Conservation (phyloP, 1,140 invertebrate genomes). For the Akabosia matsudoensis region DNA sequence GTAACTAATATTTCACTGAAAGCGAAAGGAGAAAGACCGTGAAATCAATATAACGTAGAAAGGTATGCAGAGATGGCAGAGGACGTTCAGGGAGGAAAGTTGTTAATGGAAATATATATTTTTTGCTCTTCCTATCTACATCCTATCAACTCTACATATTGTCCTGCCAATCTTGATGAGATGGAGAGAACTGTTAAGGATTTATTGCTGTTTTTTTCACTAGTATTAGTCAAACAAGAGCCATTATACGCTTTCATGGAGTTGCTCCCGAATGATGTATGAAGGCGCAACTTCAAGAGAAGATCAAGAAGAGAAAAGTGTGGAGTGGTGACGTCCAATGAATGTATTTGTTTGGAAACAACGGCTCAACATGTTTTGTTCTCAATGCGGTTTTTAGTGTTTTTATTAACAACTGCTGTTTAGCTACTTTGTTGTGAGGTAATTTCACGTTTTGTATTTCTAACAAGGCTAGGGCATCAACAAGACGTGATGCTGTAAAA, state of each 20-base stretch:
- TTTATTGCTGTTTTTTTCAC: slow-evolving; percentile 21
- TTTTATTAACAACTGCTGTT: background rate
- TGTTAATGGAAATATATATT: slow-evolving; percentile 21
- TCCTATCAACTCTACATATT: slow-evolving; percentile 22
- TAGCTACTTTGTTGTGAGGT: background rate
- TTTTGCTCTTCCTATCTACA: slow-evolving; percentile 12
- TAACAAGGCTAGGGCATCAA: too few relatives aligned
- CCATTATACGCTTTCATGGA: slow-evolving; percentile 4
- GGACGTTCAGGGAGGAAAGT: background rate
- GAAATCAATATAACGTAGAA: background rate
- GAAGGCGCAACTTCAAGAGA: background rate
- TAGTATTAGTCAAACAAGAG: slow-evolving; percentile 15
- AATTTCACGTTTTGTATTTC: too few relatives aligned
- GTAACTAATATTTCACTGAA: slow-evolving; percentile 14
- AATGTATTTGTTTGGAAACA: background rate
- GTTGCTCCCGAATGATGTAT: background rate
- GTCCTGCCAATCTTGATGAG: slow-evolving; percentile 24
- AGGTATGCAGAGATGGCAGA: background rate
- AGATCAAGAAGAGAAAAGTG: background rate
- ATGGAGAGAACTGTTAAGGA: background rate
- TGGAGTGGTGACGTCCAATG: background rate
- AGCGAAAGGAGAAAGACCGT: background rate
- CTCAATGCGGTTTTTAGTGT: background rate
- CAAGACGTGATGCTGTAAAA: too few relatives aligned
- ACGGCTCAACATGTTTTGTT: background rate